Conservation (phyloP, 1,140 invertebrate species). For the Branchinecta lindahli region DNA sequence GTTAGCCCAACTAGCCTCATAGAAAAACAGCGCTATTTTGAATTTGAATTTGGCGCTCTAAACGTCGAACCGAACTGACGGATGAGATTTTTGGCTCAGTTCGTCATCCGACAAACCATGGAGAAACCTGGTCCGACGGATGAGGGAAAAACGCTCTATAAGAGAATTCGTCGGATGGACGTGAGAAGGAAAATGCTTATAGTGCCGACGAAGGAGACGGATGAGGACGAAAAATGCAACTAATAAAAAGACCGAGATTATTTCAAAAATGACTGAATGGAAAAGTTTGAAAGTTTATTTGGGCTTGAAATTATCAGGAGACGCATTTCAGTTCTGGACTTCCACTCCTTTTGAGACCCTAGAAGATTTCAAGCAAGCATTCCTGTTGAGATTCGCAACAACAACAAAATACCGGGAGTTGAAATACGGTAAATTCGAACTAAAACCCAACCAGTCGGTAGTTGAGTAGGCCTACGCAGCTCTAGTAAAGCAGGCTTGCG, state of each 20-base stretch:
- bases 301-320: slow-evolving; percentile 12
- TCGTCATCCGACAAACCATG: too few species aligned
- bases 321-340: slow-evolving; percentile 12
- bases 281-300: not conserved
- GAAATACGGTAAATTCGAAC: too few species aligned
- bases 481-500: slow-evolving; percentile 4
- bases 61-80: too few species aligned
- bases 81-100: too few species aligned
- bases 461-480: not conserved
- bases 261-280: not conserved
- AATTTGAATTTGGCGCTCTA: too few species aligned
- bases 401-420: not conserved
- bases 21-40: too few species aligned
- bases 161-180: too few species aligned
- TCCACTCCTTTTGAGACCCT: slow-evolving; percentile 4
- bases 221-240: too few species aligned
- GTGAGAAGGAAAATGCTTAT: too few species aligned
- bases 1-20: too few species aligned
- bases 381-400: slow-evolving; percentile 4
- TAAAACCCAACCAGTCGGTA: slow-evolving; percentile 1
- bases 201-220: not conserved
- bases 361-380: not conserved
- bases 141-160: too few species aligned
- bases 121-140: too few species aligned
- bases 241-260: slow-evolving; percentile 10